Evolutionary conservation across 2,888 invertebrate species (phyloP).

Genomic region (Lasioglossum leucozonium): DNA sequence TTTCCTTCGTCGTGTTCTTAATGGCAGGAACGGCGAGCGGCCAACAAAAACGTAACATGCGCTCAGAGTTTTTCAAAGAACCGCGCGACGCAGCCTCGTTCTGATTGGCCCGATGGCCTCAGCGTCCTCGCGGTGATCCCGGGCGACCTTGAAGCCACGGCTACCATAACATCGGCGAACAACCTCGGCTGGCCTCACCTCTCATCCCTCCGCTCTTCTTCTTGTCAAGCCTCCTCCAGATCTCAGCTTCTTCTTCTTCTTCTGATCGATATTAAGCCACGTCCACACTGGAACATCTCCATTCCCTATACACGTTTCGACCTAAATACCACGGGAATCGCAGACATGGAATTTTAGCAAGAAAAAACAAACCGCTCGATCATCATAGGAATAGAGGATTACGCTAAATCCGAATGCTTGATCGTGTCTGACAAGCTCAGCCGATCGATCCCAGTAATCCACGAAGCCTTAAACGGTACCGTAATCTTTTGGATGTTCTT

Average conservation of each 20-base stretch:
- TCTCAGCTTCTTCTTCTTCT: constrained; percentile 38
- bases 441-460: constrained; percentile 50
- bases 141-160: constrained; percentile 75
- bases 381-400: neutral
- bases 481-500: neutral
- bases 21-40: constrained; percentile 21
- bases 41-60: constrained; percentile 54
- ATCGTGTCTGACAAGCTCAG: constrained; percentile 22
- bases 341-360: neutral
- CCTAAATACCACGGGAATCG: neutral
- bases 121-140: constrained; percentile 76
- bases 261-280: constrained; percentile 55
- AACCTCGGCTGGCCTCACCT: constrained; percentile 71
- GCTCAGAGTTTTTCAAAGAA: constrained; percentile 53
- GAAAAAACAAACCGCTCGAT: neutral
- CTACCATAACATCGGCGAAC: constrained; percentile 76
- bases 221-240: constrained; percentile 48
- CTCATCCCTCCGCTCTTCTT: constrained; percentile 59
- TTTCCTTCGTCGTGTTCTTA: constrained; percentile 42
- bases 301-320: neutral
- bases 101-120: constrained; percentile 64
- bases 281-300: constrained; percentile 51
- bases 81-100: constrained; percentile 42
- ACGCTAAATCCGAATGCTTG: constrained; percentile 24
- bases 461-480: constrained; percentile 35